Evolutionary conservation across 1,140 invertebrate species (phyloP).

Genomic region (Leucophenga varia): DNA sequence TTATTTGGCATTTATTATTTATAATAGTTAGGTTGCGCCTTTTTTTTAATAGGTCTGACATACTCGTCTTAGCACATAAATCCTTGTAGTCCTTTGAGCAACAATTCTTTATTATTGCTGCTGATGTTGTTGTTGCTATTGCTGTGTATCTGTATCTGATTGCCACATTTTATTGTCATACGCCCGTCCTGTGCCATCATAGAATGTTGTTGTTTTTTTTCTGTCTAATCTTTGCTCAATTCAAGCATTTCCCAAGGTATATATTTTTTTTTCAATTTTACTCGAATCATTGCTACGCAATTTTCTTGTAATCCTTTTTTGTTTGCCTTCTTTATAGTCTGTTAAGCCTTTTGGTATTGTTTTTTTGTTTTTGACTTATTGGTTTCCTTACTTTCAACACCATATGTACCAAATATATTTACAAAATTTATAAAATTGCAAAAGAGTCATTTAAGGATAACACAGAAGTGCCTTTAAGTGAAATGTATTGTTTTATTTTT

Average conservation of each 20-base stretch:
- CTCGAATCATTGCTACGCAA: constrained; percentile 15
- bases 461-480: no score
- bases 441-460: no score
- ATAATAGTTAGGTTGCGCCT: constrained; percentile 46
- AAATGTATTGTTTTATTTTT: no score
- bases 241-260: no score
- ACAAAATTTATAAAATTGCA: no score
- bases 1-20: constrained; percentile 54
- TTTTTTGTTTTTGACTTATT: constrained; percentile 45
- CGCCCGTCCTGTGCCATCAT: constrained; percentile 28
- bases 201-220: constrained; percentile 22
- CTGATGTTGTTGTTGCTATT: no score
- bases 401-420: no score
- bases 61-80: neutral
- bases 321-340: constrained; percentile 38
- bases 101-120: no score
- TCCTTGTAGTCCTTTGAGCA: neutral
- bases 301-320: constrained; percentile 27
- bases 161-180: constrained; percentile 48
- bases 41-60: constrained; percentile 49
- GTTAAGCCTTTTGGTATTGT: constrained; percentile 53
- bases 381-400: constrained; percentile 1
- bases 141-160: no score
- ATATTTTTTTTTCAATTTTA: constrained; percentile 7
- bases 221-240: no score